Conservation (phyloP, 2,113 vertebrate species). For the Pontoporia blainvillei region DNA sequence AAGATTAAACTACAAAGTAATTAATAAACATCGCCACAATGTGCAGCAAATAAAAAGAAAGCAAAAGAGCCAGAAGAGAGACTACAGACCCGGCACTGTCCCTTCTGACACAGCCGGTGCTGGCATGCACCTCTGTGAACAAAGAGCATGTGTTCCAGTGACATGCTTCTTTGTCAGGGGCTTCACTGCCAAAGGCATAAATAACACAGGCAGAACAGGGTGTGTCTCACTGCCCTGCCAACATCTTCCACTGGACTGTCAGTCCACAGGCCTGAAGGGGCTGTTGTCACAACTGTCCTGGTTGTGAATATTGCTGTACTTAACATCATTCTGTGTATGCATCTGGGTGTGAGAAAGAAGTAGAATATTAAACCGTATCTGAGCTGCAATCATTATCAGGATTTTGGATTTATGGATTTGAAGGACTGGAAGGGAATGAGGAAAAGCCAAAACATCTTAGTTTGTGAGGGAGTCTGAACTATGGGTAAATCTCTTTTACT, state of each 20-base stretch:
- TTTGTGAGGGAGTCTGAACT: background rate
- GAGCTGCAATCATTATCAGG: background rate
- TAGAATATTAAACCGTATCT: background rate
- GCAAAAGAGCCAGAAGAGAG: background rate
- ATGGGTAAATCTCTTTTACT: background rate
- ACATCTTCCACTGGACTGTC: conserved; percentile 33
- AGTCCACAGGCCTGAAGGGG: conserved; percentile 40
- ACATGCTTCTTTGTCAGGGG: conserved; percentile 74
- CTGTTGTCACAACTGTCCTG: conserved; percentile 35
- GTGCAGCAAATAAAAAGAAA: conserved; percentile 55
- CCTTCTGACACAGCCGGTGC: conserved; percentile 60
- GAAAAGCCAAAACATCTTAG: background rate
- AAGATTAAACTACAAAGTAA: conserved; percentile 47
- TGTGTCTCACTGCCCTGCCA: conserved; percentile 61
- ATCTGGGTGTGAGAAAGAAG: conserved; percentile 15
- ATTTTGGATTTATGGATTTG: background rate
- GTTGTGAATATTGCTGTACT: conserved; percentile 38
- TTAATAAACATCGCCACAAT: conserved; percentile 66
- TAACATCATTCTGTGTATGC: background rate
- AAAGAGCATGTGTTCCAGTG: conserved; percentile 75
- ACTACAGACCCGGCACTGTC: conserved; percentile 68
- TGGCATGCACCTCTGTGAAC: conserved; percentile 73
- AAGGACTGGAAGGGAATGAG: background rate
- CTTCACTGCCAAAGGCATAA: conserved; percentile 71
- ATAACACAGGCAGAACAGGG: conserved; percentile 72